These are phyloP conservation scores for Cathartes aura DNA, from an alignment of 2,113 vertebrate species.

Conservation along the genomic window DNA sequence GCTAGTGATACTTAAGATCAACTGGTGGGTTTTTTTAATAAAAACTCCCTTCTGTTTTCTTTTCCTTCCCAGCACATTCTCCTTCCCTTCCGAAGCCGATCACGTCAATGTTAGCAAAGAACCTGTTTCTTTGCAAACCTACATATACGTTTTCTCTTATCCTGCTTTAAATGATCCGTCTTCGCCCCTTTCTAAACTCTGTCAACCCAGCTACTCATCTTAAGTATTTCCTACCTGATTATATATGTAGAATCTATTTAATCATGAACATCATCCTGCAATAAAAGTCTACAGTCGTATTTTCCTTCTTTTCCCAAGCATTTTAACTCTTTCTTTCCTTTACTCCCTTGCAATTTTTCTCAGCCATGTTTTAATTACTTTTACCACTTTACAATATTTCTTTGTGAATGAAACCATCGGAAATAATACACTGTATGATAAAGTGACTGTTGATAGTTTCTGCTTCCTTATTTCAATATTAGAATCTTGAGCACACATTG, in stretches of 20 bases:
- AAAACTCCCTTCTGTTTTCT: background rate
- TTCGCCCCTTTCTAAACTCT: background rate
- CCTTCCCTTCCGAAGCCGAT: background rate
- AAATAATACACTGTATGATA: background rate
- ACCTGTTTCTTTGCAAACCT: no score
- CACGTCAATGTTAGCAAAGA: background rate
- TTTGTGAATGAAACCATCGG: background rate
- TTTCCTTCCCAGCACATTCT: background rate
- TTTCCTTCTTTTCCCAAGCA: background rate
- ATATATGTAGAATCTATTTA: background rate
- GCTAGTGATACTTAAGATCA: background rate
- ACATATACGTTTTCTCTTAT: background rate
- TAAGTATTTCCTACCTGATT: background rate
- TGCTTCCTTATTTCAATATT: background rate
- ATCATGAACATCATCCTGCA: background rate
- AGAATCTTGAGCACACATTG: background rate
- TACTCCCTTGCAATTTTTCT: background rate
- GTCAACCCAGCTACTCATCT: background rate
- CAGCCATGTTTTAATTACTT: background rate
- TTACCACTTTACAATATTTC: background rate
- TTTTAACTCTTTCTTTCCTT: background rate
- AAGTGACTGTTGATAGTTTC: background rate
- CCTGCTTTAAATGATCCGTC: background rate
- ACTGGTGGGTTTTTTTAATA: background rate
- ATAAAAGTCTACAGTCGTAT: no score